These are phyloP conservation scores for Apostichopus parvimensis DNA, from an alignment of 35 echinoderm and acorn worm species.

Conservation along the genomic window DNA sequence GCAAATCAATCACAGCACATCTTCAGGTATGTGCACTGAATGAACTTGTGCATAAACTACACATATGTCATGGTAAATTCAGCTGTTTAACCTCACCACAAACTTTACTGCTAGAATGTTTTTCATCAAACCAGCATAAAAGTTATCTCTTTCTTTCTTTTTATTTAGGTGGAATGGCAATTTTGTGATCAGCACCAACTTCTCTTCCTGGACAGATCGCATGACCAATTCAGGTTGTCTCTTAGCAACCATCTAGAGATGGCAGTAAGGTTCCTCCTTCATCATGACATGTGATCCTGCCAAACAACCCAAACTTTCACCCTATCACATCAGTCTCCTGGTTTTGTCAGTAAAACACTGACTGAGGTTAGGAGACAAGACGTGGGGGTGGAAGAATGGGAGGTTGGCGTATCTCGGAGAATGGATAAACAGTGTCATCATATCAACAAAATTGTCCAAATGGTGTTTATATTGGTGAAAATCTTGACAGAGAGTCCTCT, in stretches of 20 bases:
- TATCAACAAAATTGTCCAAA: not conserved
- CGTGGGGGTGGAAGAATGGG: not conserved
- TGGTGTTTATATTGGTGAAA: too few species aligned
- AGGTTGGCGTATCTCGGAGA: conserved; percentile 9
- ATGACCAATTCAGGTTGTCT: not conserved
- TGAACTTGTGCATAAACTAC: too few species aligned
- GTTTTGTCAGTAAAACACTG: conserved; percentile 39
- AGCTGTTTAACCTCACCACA: too few species aligned
- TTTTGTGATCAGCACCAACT: conserved; percentile 50
- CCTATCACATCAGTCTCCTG: not conserved
- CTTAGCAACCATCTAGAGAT: not conserved
- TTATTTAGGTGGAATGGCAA: not conserved
- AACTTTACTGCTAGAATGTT: too few species aligned
- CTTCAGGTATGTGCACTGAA: too few species aligned
- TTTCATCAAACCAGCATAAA: too few species aligned
- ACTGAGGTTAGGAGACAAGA: not conserved
- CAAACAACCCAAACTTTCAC: not conserved
- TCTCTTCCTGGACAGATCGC: conserved; percentile 29
- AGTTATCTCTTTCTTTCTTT: too few species aligned
- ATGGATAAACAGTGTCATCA: conserved; percentile 49
- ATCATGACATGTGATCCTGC: conserved; percentile 13
- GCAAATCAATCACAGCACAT: too few species aligned
- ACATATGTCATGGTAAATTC: too few species aligned
- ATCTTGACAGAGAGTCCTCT: too few species aligned
- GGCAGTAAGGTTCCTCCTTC: not conserved